Evolutionary conservation across 2,113 vertebrate species (phyloP), one percentile per base, ranked within the genome.

Genomic region (Rhinopomastus cyanomelas): DNA sequence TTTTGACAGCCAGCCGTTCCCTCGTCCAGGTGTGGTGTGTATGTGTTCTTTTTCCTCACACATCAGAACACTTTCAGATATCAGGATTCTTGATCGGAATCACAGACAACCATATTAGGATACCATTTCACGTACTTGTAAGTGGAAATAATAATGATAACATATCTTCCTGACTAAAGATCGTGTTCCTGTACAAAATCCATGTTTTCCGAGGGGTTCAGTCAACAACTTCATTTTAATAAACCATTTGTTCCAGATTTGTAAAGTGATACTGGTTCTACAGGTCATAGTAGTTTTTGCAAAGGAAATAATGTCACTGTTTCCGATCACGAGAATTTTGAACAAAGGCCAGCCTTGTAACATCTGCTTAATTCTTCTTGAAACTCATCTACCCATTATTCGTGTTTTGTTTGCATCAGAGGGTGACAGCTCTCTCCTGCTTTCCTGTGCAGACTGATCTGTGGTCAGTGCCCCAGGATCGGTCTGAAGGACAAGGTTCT

Each of bases 201-300:
- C 14, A 25, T 66, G 12, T 75, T 90, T 90, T 86, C 21, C 22
- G 59, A 73, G 2, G 8, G 65, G 39, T 34, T 71, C 60, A 86
- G 76, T 73, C 34, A 89, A 51, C 21, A 86, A 9, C 46, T 80
- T 85, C 42, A 26, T 14, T 81, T 94, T 89, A 94, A 91, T 78
- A 68, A 91, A 44, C 9, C 7, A 12, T 88, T 89, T 73, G 56
- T 78, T 72, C 76, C 68, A 91, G 72, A 80, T 88, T 80, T 88
- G 56, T 81, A 62, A 82, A 89, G n/a, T 55, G 52, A 81, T 75
- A 39, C 22, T 26, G n/a, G 37, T 84, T 62, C 77, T 20, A 12
- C 73, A 56, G 42, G 18, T 49, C 64, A 56, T 59, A 68, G 52
- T 59, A 69, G 11, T 80, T 94, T 81, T 69, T 3, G 1, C 44